phyloP scores from a whole-genome alignment of 2,797 vertebrate genomes.

The Mormyrus hasselquistii region DNA sequence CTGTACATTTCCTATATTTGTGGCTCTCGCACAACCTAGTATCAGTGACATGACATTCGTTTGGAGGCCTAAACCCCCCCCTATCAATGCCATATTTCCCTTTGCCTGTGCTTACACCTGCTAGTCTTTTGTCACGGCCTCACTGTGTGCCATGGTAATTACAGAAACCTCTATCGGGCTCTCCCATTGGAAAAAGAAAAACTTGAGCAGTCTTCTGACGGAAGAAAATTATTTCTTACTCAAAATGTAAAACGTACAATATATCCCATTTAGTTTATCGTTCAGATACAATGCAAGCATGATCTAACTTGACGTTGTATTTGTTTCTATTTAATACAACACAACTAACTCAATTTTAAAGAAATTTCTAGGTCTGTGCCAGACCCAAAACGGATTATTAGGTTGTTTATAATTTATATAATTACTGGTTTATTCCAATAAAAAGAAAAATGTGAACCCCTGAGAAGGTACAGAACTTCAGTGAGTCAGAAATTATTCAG shows the following conservation, averaged over 20 bases:
- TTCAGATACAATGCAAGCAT: background rate
- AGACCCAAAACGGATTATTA: background rate
- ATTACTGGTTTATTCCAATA: background rate
- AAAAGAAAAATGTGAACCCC: background rate
- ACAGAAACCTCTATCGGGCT: constrained; percentile 45
- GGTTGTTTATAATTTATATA: background rate
- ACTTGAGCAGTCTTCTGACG: constrained; percentile 40
- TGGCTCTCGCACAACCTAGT: background rate
- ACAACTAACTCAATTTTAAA: background rate
- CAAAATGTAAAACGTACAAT: background rate
- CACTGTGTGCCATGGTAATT: constrained; percentile 32
- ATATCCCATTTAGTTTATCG: background rate
- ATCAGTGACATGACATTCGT: background rate
- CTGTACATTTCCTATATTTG: constrained; percentile 2
- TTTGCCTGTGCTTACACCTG: constrained; percentile 22
- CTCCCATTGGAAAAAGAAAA: constrained; percentile 23
- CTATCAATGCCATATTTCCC: background rate
- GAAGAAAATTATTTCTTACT: background rate
- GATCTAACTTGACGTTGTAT: background rate
- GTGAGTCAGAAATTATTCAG: background rate
- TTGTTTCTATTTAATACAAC: background rate
- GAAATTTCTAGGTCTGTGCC: background rate
- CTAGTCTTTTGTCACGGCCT: constrained; percentile 5
- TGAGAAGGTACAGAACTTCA: background rate
- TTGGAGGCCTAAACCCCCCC: background rate